Conservation (phyloP, 2,888 invertebrate genomes). For the Mimachlamys varia region DNA sequence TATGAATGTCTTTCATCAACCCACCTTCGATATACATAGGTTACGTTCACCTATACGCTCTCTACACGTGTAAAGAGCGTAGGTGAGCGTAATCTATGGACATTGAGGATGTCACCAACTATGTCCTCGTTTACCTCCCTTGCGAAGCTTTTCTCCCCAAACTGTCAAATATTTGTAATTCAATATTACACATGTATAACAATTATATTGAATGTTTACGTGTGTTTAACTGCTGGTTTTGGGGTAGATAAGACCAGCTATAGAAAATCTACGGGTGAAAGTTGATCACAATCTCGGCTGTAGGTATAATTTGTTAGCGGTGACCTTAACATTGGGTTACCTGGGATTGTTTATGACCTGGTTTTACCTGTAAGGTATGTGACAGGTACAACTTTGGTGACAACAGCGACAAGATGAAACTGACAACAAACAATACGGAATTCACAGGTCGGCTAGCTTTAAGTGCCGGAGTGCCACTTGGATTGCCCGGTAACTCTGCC, state of each 20-base stretch:
- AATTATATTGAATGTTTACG: neutral
- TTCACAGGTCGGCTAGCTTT: neutral
- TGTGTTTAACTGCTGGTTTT: neutral
- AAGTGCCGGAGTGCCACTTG: neutral
- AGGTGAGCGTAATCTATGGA: too few species aligned
- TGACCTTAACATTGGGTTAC: neutral
- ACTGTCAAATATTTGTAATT: too few species aligned
- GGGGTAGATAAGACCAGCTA: neutral
- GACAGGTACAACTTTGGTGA: conserved; percentile 10
- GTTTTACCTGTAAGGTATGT: conserved; percentile 31
- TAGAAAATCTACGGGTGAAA: neutral
- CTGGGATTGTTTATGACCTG: conserved; percentile 24
- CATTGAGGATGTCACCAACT: too few species aligned
- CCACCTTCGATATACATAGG: too few species aligned
- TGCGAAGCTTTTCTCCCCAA: neutral
- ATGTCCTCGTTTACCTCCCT: too few species aligned
- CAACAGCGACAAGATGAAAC: conserved; percentile 6
- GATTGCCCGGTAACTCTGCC: neutral
- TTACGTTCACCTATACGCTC: too few species aligned
- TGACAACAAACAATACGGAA: neutral
- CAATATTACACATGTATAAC: neutral
- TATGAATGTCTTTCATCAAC: too few species aligned
- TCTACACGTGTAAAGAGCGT: too few species aligned
- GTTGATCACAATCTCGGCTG: neutral
- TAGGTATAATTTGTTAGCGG: neutral